Evolutionary conservation across 2,797 vertebrate species (phyloP).

Genomic region (Odontamblyopus rebecca): DNA sequence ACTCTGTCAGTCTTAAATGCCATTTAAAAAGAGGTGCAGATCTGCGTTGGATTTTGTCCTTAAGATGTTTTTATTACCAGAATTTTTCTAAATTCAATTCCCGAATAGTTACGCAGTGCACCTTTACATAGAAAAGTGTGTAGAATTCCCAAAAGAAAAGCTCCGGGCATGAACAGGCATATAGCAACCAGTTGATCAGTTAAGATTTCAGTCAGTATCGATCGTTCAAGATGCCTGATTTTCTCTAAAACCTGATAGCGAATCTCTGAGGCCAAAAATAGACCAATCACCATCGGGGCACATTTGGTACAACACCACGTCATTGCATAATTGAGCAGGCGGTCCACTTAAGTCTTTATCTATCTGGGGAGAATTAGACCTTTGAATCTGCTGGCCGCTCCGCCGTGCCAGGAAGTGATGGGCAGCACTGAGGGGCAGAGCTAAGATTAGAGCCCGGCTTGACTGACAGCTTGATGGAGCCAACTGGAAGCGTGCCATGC

Average conservation of each 20-base stretch:
- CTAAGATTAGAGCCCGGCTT: constrained; percentile 69
- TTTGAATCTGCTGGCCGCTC: constrained; percentile 54
- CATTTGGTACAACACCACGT: constrained; percentile 43
- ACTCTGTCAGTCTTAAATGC: neutral
- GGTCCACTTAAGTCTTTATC: constrained; percentile 69
- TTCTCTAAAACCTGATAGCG: neutral
- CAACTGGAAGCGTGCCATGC: constrained; percentile 74
- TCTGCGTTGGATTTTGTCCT: neutral
- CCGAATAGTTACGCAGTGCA: too few relatives aligned
- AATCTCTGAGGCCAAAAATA: neutral
- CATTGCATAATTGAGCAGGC: constrained; percentile 67
- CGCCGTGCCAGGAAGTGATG: constrained; percentile 69
- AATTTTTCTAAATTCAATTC: neutral
- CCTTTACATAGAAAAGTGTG: neutral
- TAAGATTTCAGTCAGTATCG: neutral
- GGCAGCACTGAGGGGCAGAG: constrained; percentile 69
- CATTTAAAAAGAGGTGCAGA: neutral
- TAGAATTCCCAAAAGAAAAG: neutral
- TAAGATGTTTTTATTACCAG: neutral
- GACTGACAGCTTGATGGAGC: constrained; percentile 71
- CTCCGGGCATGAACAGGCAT: neutral
- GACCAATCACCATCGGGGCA: constrained; percentile 17
- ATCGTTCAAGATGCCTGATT: neutral
- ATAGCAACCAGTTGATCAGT: neutral
- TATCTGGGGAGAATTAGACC: constrained; percentile 60